Evolutionary conservation across 2,797 vertebrate species (phyloP).

Genomic region (Molothrus ater): DNA sequence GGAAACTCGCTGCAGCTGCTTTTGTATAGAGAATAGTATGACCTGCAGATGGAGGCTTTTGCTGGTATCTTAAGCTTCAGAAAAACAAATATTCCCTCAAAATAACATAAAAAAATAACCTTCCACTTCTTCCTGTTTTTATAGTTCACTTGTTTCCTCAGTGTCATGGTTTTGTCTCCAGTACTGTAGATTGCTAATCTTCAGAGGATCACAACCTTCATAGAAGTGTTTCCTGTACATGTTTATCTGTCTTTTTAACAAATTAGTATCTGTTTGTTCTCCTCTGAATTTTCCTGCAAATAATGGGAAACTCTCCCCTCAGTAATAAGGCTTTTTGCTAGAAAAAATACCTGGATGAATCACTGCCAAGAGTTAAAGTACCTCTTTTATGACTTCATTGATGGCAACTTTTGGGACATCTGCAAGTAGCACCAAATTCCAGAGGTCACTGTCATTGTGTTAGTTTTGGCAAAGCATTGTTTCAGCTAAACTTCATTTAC

Average conservation of each 20-base stretch:
- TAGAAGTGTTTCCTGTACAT: conserved; percentile 81
- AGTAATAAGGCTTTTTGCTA: conserved; percentile 22
- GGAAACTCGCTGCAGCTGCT: conserved; percentile 64
- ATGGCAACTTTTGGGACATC: conserved; percentile 45
- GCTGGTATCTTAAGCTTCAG: conserved; percentile 66
- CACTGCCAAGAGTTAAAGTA: conserved; percentile 34
- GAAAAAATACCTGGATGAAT: neutral
- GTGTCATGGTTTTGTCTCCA: conserved; percentile 74
- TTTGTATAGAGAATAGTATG: conserved; percentile 42
- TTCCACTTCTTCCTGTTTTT: conserved; percentile 82
- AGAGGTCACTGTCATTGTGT: conserved; percentile 39
- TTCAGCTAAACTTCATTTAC: neutral
- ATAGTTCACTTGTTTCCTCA: conserved; percentile 76
- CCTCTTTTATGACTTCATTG: conserved; percentile 5
- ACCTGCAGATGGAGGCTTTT: conserved; percentile 72
- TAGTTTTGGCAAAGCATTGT: neutral
- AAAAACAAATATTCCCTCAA: conserved; percentile 79
- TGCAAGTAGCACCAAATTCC: conserved; percentile 38
- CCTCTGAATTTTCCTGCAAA: conserved; percentile 68
- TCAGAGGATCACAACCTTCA: conserved; percentile 76
- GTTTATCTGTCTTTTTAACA: conserved; percentile 72
- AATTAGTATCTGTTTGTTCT: conserved; percentile 50
- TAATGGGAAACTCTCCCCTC: conserved; percentile 44
- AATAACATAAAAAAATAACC: conserved; percentile 75
- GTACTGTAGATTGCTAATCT: conserved; percentile 75